These are phyloP conservation scores for Portunus trituberculatus DNA, from an alignment of 1,140 invertebrate species.

Conservation along the genomic window DNA sequence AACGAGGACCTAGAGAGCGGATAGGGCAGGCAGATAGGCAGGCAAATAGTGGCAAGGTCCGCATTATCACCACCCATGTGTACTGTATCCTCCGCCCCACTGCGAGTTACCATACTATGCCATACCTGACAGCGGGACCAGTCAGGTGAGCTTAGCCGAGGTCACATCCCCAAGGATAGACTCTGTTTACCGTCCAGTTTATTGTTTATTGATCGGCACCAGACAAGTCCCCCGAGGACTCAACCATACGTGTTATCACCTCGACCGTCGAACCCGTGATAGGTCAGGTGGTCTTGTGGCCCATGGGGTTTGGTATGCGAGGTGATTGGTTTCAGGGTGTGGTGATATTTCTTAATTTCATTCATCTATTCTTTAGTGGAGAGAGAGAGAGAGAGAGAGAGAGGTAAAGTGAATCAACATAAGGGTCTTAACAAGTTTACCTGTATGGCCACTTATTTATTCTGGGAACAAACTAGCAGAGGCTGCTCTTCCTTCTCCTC, in stretches of 20 bases:
- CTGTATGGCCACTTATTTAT: background rate
- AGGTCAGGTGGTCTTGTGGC: background rate
- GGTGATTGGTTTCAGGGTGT: background rate
- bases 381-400: no score
- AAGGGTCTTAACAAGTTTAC: background rate
- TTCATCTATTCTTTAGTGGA: no score
- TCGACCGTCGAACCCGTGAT: background rate
- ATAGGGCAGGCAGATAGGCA: no score
- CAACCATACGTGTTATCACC: background rate
- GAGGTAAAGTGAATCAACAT: background rate
- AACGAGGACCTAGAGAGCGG: no score
- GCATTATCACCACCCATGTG: no score
- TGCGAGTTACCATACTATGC: background rate
- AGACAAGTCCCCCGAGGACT: background rate
- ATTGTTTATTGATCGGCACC: background rate
- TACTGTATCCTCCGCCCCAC: no score
- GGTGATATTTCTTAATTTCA: no score
- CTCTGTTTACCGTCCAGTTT: background rate
- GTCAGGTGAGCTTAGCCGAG: background rate
- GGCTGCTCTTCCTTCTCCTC: background rate
- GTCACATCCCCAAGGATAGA: background rate
- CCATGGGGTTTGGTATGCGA: background rate
- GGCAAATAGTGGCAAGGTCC: no score
- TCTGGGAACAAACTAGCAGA: background rate
- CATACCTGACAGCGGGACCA: background rate